These are phyloP conservation scores for Parelbella ahira DNA, from an alignment of 2,888 invertebrate species.

Conservation along the genomic window DNA sequence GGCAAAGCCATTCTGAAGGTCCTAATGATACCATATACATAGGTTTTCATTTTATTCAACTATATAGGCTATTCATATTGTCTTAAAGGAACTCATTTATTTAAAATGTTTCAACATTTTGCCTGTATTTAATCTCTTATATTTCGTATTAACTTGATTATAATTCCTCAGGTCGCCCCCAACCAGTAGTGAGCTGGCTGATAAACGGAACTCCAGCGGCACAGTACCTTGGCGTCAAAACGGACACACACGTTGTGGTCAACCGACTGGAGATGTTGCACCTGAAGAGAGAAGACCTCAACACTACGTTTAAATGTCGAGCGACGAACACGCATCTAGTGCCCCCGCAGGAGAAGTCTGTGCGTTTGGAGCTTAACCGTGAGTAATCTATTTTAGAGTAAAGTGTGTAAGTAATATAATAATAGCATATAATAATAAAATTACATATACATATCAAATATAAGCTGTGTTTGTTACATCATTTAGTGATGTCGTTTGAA, in stretches of 20 bases:
- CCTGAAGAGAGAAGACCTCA: slow-evolving; percentile 88
- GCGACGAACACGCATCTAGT: slow-evolving; percentile 93
- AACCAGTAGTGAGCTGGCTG: slow-evolving; percentile 90
- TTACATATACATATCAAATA: too few relatives aligned
- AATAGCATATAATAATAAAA: too few relatives aligned
- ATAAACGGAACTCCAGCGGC: slow-evolving; percentile 85
- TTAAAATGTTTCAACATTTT: too few relatives aligned
- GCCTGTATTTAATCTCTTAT: too few relatives aligned
- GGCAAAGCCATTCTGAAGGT: too few relatives aligned
- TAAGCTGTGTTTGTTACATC: too few relatives aligned
- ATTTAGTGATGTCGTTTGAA: too few relatives aligned
- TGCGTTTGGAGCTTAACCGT: slow-evolving; percentile 90
- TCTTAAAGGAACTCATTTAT: too few relatives aligned
- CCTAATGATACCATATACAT: too few relatives aligned
- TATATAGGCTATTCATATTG: too few relatives aligned
- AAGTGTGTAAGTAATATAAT: too few relatives aligned
- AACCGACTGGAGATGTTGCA: slow-evolving; percentile 88
- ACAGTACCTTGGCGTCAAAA: slow-evolving; percentile 85
- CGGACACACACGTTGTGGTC: slow-evolving; percentile 87
- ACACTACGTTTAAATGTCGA: slow-evolving; percentile 92
- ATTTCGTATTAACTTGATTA: background rate
- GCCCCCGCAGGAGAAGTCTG: slow-evolving; percentile 88
- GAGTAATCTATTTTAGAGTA: slow-evolving; percentile 75
- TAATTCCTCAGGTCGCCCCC: slow-evolving; percentile 84
- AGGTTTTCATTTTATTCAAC: too few relatives aligned